Evolutionary conservation across 30 jellyfish, hydroid and myxozoan genomes (phyloP).

Genomic region (Rhopilema esculentum): DNA sequence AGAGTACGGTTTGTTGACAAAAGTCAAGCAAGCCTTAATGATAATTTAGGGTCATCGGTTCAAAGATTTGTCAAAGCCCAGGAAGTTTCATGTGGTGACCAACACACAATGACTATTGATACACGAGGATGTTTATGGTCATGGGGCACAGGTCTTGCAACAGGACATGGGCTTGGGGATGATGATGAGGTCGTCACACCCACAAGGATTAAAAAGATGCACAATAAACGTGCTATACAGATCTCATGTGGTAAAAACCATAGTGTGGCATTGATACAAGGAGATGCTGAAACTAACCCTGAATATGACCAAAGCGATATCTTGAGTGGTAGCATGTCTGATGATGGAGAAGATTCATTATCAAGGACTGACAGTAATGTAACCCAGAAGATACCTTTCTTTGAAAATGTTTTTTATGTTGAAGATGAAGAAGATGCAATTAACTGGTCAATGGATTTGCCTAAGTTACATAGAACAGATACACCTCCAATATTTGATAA

Average conservation of each 20-base stretch:
- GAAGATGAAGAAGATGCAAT: conserved; percentile 57
- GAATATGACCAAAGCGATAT: conserved; percentile 33
- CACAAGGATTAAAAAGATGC: conserved; percentile 49
- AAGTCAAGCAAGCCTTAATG: neutral
- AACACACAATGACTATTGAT: conserved; percentile 78
- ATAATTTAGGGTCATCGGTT: neutral
- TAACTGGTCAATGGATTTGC: conserved; percentile 64
- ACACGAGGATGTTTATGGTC: conserved; percentile 86
- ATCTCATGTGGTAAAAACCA: conserved; percentile 82
- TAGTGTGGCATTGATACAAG: conserved; percentile 87
- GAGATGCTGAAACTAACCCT: conserved; percentile 62
- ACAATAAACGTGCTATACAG: conserved; percentile 61
- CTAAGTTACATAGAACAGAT: conserved; percentile 39
- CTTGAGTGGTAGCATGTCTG: conserved; percentile 45
- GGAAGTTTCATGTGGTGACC: conserved; percentile 85
- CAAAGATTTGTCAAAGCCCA: conserved; percentile 23
- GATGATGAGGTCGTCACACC: conserved; percentile 75
- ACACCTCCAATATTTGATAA: conserved; percentile 35
- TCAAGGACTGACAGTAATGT: conserved; percentile 63
- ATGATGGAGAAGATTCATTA: conserved; percentile 44
- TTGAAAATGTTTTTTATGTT: conserved; percentile 71
- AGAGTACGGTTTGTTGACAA: conserved; percentile 67
- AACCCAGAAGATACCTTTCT: conserved; percentile 58
- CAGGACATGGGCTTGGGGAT: conserved; percentile 76
- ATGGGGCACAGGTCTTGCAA: conserved; percentile 93